Evolutionary conservation across 2,888 invertebrate species (phyloP).

Genomic region (Liopterus haemorrhoidalis): DNA sequence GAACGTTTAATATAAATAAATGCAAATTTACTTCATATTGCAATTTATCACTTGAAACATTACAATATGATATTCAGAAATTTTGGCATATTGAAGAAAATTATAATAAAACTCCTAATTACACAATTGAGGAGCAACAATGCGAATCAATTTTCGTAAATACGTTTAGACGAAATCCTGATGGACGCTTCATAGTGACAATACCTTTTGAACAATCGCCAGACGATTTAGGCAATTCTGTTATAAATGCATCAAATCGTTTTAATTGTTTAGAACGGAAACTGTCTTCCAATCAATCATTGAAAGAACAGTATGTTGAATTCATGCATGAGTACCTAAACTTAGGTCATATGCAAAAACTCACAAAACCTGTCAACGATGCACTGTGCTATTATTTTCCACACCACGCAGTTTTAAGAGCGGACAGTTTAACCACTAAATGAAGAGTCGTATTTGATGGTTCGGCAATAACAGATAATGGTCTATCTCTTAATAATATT

Average conservation of each 20-base stretch:
- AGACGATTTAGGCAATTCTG: slow-evolving; percentile 2
- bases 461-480: slow-evolving; percentile 1
- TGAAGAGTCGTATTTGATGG: slow-evolving; percentile 12
- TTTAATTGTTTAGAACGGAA: slow-evolving; percentile 8
- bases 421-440: slow-evolving; percentile 10
- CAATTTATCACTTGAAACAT: no score
- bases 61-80: no score
- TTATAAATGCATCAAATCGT: slow-evolving; percentile 7
- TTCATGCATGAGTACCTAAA: slow-evolving; percentile 9
- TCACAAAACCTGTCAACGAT: slow-evolving; percentile 4
- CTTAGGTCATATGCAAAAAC: slow-evolving; percentile 10
- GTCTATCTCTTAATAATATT: slow-evolving; percentile 8
- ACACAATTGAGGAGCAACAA: slow-evolving; percentile 4
- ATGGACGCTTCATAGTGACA: slow-evolving; percentile 5
- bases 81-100: no score
- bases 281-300: slow-evolving; percentile 2
- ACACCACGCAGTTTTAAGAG: slow-evolving; percentile 12
- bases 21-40: no score
- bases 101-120: no score
- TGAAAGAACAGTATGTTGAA: slow-evolving; percentile 8
- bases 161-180: slow-evolving; percentile 5
- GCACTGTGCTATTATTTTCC: slow-evolving; percentile 8
- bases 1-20: no score
- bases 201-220: slow-evolving; percentile 5
- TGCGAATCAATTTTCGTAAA: slow-evolving; percentile 6